Conservation (phyloP, 2,797 vertebrate species). For the Margarornis squamiger region DNA sequence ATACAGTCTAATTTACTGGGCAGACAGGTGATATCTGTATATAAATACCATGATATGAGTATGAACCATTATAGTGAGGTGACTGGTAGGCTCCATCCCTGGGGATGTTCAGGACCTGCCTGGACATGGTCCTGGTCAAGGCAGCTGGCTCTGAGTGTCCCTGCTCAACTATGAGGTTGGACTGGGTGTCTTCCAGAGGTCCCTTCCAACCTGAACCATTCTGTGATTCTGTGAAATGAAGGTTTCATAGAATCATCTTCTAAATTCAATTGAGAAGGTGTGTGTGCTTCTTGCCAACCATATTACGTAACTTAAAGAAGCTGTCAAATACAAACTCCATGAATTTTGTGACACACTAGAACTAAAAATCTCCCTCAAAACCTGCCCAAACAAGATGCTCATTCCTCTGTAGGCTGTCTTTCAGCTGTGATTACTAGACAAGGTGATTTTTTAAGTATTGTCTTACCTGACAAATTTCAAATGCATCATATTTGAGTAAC, state of each 20-base stretch:
- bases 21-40: background rate
- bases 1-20: background rate
- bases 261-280: background rate
- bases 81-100: background rate
- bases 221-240: background rate
- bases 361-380: background rate
- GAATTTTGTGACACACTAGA: background rate
- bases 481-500: background rate
- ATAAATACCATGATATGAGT: rapidly evolving
- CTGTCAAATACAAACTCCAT: background rate
- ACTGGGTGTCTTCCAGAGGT: background rate
- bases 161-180: background rate
- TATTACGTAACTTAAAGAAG: background rate
- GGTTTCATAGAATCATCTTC: background rate
- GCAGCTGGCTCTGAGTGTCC: background rate
- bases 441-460: background rate
- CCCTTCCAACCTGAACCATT: background rate
- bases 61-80: background rate
- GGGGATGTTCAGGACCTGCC: background rate
- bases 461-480: background rate
- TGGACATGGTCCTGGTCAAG: background rate
- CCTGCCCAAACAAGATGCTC: background rate
- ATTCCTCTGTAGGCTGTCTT: background rate
- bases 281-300: background rate
- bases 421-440: background rate